Percentiles rank a stretch among this genome's conserved stretches.
phyloP scores from a whole-genome alignment of 2,797 vertebrate genomes.

The Brachymystax lenok region DNA sequence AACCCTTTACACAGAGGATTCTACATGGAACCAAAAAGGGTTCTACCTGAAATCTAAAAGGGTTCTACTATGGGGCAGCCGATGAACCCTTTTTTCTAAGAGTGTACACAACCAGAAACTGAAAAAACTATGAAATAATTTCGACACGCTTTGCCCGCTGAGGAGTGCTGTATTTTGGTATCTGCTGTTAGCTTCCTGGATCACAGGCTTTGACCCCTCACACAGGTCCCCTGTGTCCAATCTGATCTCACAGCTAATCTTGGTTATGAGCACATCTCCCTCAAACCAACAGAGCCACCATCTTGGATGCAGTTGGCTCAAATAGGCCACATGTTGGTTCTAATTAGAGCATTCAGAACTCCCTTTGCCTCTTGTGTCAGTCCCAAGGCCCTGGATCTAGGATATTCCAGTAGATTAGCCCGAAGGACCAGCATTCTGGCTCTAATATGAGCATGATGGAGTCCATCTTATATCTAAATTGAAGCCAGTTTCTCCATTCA shows the following conservation, averaged over 20 bases:
- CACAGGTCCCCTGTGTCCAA: background rate
- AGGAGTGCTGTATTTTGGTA: too few species aligned
- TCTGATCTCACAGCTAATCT: background rate
- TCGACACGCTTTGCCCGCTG: too few species aligned
- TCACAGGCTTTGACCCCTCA: background rate
- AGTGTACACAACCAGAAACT: too few species aligned
- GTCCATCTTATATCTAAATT: background rate
- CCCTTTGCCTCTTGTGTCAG: background rate
- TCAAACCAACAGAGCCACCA: background rate
- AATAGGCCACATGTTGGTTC: background rate
- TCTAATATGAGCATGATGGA: background rate
- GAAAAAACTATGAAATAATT: too few species aligned
- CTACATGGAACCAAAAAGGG: too few species aligned
- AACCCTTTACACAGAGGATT: too few species aligned
- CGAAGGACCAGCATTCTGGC: background rate
- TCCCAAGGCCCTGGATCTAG: background rate
- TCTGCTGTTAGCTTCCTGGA: too few species aligned
- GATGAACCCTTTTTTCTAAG: too few species aligned
- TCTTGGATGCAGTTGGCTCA: background rate
- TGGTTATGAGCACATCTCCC: constrained; percentile 17
- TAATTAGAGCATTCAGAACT: too few species aligned
- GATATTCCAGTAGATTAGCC: background rate
- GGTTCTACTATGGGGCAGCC: too few species aligned
- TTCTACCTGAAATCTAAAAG: too few species aligned
- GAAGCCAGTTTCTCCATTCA: background rate